Base-by-base conservation (phyloP, 2,888 invertebrate species). In the Papilio elwesi region DNA sequence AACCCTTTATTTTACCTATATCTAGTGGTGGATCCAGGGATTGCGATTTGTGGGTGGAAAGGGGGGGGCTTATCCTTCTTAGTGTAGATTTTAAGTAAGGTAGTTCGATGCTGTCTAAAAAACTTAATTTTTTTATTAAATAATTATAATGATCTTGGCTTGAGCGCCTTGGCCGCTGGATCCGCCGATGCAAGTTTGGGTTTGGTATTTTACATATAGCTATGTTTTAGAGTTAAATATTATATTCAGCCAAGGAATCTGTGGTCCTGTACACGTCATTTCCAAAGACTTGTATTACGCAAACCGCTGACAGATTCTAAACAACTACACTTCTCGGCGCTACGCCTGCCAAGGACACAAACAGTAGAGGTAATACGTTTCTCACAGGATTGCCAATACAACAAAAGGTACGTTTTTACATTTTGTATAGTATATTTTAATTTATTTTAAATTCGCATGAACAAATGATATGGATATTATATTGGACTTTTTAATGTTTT, bases 211-310 rank as follows among this genome's bases (percentile, higher is more conserved):
- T 26, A 4, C 26, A 26, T 26, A 26, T 26, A 26, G 26, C 26
- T 26, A 26, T 26, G 26, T 26, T 1, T 26, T n/a, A n/a, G 26
- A 26, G 26, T 26, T 26, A 26, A 26, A 26, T 26, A 26, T 26
- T 26, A 26, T 26, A 4, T 7, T 43, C 43, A 6, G 43, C 43
- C 43, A 43, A 43, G 2, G 9, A 43, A 43, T 43, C 43, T 43
- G 43, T 43, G 43, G 43, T 43, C 7, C 6, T 43, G 43, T 36
- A 57, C 11, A 36, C 12, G 36, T 57, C 6, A 57, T 6, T 57
- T 9, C 57, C 36, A 36, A 57, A 57, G 11, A 57, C 57, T 36
- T 57, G 57, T 57, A 57, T 87, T 87, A 88, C 85, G 36, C 70
- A 63, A 57, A 59, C 43, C 55, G 64, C 51, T 43, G n/a, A 16